A percentile compares a stretch with the other conserved stretches of the same genome.
Conservation (phyloP, 2,113 vertebrate genomes). For the Cyphomyrus discorhynchus region DNA sequence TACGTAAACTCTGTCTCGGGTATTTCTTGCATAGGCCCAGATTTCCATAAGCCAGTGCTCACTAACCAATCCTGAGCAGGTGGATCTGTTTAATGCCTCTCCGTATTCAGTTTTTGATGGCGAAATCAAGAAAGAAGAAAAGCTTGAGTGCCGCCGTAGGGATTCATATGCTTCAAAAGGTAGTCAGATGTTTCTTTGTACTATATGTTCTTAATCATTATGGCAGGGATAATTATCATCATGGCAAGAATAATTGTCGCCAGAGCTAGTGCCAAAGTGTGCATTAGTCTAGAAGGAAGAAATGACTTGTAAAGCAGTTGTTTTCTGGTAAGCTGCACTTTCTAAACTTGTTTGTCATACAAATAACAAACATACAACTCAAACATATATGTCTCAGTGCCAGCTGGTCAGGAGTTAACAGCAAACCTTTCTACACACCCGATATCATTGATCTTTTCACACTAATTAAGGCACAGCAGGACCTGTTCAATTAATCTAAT, state of each 20-base stretch:
- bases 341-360: background rate
- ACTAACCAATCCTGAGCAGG: background rate
- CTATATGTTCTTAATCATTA: background rate
- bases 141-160: background rate
- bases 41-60: background rate
- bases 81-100: background rate
- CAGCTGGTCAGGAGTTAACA: slow-evolving; percentile 41
- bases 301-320: background rate
- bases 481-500: slow-evolving; percentile 59
- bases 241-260: background rate
- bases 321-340: background rate
- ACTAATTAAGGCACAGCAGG: slow-evolving; percentile 61
- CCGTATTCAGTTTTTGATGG: background rate
- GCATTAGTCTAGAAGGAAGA: background rate
- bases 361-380: background rate
- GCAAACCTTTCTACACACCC: slow-evolving; percentile 36
- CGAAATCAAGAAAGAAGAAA: background rate
- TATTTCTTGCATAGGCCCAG: background rate
- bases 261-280: background rate
- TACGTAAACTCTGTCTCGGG: background rate
- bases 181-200: background rate
- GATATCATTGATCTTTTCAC: slow-evolving; percentile 57
- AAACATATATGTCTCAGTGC: background rate
- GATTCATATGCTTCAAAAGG: background rate
- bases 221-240: background rate